phyloP scores from a whole-genome alignment of 53 echinoderm and acorn worm species.

The Paelopatides confundens region DNA sequence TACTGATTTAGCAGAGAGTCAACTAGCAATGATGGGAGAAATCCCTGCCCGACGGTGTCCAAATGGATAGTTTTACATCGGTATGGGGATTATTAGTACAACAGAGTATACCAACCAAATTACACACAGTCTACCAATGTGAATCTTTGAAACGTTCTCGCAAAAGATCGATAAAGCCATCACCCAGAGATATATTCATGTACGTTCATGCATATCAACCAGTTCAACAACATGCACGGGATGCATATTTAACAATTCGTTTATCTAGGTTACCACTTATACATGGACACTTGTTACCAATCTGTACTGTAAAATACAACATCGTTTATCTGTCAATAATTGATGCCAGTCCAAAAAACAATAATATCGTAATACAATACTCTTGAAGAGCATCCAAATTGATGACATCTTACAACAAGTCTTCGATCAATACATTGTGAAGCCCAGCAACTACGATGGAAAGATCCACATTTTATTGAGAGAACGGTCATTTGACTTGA shows the following conservation, averaged over 20 bases:
- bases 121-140: too few relatives aligned
- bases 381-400: slow-evolving; percentile 44
- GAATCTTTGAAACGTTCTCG: too few relatives aligned
- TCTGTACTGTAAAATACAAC: slow-evolving; percentile 27
- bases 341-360: slow-evolving; percentile 39
- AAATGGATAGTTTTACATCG: too few relatives aligned
- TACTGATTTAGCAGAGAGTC: too few relatives aligned
- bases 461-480: slow-evolving; percentile 29
- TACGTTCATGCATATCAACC: too few relatives aligned
- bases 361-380: slow-evolving; percentile 35
- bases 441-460: slow-evolving; percentile 60
- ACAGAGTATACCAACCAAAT: too few relatives aligned
- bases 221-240: background rate
- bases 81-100: too few relatives aligned
- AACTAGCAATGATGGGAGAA: too few relatives aligned
- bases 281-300: background rate
- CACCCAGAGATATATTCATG: too few relatives aligned
- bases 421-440: slow-evolving; percentile 62
- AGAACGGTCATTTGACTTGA: slow-evolving; percentile 57
- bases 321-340: slow-evolving; percentile 26
- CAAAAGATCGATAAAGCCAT: too few relatives aligned
- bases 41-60: too few relatives aligned
- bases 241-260: too few relatives aligned
- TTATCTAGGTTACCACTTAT: background rate
- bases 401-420: slow-evolving; percentile 49